Percentiles rank a stretch among this genome's conserved stretches.
Conservation (phyloP, 2,888 invertebrate species). For the Netelia virgata region DNA sequence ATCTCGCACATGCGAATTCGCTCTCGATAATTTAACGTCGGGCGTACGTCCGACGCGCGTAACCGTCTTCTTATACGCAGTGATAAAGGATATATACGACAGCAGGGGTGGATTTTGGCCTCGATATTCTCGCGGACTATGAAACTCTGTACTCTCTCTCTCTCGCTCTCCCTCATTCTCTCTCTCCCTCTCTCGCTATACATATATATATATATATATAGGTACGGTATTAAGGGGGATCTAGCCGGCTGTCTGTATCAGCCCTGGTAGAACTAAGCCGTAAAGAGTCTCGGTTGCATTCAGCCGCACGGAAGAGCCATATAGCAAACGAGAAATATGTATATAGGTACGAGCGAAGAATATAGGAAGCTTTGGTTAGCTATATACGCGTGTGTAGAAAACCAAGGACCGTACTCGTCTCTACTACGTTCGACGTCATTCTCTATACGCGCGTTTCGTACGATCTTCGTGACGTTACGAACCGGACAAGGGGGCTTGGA, state of each 20-base stretch:
- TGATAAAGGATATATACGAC: no score
- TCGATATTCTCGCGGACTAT: no score
- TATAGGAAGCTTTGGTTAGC: no score
- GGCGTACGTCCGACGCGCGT: no score
- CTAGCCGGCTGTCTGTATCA: slow-evolving; percentile 39
- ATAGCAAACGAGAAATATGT: slow-evolving; percentile 13
- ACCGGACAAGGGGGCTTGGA: slow-evolving; percentile 1
- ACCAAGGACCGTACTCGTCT: slow-evolving; percentile 36
- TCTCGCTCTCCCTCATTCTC: background rate
- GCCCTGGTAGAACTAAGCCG: slow-evolving; percentile 54
- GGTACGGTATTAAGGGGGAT: slow-evolving; percentile 42
- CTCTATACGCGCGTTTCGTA: slow-evolving; percentile 4
- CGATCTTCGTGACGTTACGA: slow-evolving; percentile 47
- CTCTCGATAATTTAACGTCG: no score
- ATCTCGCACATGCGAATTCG: no score
- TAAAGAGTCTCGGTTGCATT: slow-evolving; percentile 62
- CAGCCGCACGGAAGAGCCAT: slow-evolving; percentile 19
- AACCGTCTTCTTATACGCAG: no score
- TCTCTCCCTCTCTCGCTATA: background rate
- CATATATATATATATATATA: background rate
- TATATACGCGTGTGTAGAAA: background rate
- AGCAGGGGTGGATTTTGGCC: no score
- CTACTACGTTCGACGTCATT: slow-evolving; percentile 14
- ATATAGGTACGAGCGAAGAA: background rate
- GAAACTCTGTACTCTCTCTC: background rate